These are phyloP conservation scores for Apis cerana DNA, from an alignment of 1,140 invertebrate genomes.

Conservation along the genomic window DNA sequence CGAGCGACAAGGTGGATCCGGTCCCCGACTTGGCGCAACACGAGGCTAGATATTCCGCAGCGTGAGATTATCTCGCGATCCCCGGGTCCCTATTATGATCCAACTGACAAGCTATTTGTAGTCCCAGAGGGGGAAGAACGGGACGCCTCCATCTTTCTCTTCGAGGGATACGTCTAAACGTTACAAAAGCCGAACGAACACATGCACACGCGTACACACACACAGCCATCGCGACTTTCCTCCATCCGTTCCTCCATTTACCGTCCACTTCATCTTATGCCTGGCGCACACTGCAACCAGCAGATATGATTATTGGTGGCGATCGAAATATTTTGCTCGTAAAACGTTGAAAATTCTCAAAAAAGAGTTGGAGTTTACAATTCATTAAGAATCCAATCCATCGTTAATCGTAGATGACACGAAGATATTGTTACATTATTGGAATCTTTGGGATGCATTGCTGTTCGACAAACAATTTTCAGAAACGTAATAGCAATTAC, in stretches of 20 bases:
- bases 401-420: no score
- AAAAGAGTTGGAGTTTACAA: no score
- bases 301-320: no score
- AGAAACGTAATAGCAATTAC: no score
- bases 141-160: conserved; percentile 31
- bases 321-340: no score
- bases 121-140: conserved; percentile 62
- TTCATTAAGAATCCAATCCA: no score
- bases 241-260: not conserved
- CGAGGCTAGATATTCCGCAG: conserved; percentile 32
- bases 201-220: not conserved
- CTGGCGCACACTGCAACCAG: no score
- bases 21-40: not conserved
- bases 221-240: not conserved
- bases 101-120: conserved; percentile 76
- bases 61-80: conserved; percentile 72
- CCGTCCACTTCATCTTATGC: not conserved
- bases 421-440: no score
- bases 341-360: no score
- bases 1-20: not conserved
- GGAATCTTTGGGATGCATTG: no score
- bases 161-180: conserved; percentile 38
- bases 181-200: conserved; percentile 53
- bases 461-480: no score
- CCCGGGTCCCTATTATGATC: conserved; percentile 74